Percentiles rank a stretch among this genome's conserved stretches.
These are phyloP conservation scores for Epinephelus cyanopodus DNA, from an alignment of 2,113 vertebrate genomes.

Conservation along the genomic window DNA sequence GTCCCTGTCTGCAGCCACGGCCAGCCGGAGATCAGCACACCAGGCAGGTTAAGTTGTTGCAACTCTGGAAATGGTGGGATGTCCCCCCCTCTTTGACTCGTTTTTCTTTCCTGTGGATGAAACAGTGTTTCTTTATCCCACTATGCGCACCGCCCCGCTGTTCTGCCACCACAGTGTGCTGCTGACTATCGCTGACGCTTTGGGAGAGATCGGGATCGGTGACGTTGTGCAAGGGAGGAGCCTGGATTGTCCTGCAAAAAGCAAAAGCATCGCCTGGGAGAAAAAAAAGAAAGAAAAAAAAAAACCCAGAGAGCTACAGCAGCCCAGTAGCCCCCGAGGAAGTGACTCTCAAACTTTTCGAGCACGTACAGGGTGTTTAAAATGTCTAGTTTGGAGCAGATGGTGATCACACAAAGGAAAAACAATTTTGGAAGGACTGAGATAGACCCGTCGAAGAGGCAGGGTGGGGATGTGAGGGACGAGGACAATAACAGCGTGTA, in stretches of 20 bases:
- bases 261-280: slow-evolving; percentile 14
- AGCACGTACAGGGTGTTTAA: not conserved
- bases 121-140: slow-evolving; percentile 46
- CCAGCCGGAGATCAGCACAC: slow-evolving; percentile 14
- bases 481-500: not conserved
- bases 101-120: not conserved
- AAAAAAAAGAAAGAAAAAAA: not conserved
- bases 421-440: not conserved
- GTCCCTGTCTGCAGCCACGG: slow-evolving; percentile 11
- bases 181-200: slow-evolving; percentile 68
- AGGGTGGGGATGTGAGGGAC: not conserved
- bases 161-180: slow-evolving; percentile 71
- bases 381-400: not conserved
- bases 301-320: not conserved
- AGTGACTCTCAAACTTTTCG: slow-evolving; percentile 30
- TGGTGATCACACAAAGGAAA: not conserved
- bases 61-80: slow-evolving; percentile 49
- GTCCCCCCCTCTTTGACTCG: not conserved
- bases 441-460: not conserved
- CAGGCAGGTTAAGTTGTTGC: slow-evolving; percentile 57
- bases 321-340: not conserved
- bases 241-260: slow-evolving; percentile 63
- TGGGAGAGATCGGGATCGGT: slow-evolving; percentile 77
- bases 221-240: slow-evolving; percentile 82
- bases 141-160: slow-evolving; percentile 56